Conservation (phyloP, 2,113 vertebrate species). For the Madoqua kirkii region DNA sequence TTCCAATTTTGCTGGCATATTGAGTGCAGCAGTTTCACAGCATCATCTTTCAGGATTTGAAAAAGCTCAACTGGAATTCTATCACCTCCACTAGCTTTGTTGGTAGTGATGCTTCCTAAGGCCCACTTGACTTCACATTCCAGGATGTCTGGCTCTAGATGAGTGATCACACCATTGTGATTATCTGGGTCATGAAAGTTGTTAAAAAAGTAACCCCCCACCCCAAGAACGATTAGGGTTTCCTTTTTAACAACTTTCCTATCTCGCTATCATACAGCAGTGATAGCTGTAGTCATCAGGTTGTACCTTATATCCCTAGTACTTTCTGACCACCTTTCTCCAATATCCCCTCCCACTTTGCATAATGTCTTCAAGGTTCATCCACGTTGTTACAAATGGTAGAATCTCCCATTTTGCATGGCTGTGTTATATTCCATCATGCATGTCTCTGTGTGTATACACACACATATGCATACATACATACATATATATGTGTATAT, state of each 20-base stretch:
- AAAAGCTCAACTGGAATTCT: too few relatives aligned
- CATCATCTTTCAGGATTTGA: too few relatives aligned
- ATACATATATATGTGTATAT: rapidly evolving
- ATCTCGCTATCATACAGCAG: neutral
- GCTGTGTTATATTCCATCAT: neutral
- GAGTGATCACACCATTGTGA: neutral
- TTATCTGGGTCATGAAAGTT: neutral
- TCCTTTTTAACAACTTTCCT: neutral
- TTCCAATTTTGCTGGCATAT: too few relatives aligned
- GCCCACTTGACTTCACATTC: neutral
- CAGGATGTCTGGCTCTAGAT: neutral
- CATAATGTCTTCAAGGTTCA: neutral
- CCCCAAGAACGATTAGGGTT: neutral
- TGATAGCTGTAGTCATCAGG: neutral
- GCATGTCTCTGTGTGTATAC: rapidly evolving
- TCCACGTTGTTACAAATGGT: neutral
- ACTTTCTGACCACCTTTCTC: neutral
- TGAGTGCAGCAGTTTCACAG: too few relatives aligned
- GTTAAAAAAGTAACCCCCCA: neutral
- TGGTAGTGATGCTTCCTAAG: neutral
- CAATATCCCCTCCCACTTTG: neutral
- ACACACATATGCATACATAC: neutral
- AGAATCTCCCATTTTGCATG: neutral
- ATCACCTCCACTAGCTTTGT: too few relatives aligned
- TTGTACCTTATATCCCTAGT: neutral